Evolutionary conservation across 2,113 vertebrate species (phyloP).

Genomic region (Grammomys dolichurus): DNA sequence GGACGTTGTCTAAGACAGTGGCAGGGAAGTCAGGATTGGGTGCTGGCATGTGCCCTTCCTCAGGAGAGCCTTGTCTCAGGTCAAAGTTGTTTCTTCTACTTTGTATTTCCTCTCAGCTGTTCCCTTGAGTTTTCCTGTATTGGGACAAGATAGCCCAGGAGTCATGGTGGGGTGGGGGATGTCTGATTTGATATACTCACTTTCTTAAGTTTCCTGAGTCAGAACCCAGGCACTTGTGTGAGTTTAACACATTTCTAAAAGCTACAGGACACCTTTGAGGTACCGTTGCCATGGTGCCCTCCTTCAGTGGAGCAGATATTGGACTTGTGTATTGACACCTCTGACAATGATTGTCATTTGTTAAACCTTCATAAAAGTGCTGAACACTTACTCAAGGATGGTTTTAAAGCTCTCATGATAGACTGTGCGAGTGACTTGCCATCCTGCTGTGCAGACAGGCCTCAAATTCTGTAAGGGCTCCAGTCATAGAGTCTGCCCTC

Average conservation of each 20-base stretch:
- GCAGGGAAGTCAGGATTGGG: background rate
- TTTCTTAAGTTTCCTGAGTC: constrained; percentile 31
- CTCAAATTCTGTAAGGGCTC: background rate
- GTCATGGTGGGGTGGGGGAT: background rate
- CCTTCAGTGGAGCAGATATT: background rate
- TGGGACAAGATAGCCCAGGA: background rate
- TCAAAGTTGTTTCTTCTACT: background rate
- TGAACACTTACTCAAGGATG: background rate
- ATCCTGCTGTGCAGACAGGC: background rate
- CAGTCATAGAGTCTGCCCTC: background rate
- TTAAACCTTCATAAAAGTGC: constrained; percentile 3
- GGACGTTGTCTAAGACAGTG: background rate
- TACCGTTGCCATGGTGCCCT: background rate
- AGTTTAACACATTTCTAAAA: constrained; percentile 7
- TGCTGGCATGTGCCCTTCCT: background rate
- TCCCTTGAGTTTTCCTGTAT: background rate
- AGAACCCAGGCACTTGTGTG: background rate
- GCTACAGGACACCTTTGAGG: background rate
- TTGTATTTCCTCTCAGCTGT: background rate
- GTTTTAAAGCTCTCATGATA: background rate
- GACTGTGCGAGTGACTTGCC: background rate
- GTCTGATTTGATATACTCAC: background rate
- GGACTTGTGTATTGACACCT: constrained; percentile 39
- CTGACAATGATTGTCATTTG: background rate
- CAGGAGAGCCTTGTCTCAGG: background rate